Evolutionary conservation across 2,113 vertebrate genomes (phyloP), one percentile per base, ranked within the genome.

Genomic region (Vimba vimba): DNA sequence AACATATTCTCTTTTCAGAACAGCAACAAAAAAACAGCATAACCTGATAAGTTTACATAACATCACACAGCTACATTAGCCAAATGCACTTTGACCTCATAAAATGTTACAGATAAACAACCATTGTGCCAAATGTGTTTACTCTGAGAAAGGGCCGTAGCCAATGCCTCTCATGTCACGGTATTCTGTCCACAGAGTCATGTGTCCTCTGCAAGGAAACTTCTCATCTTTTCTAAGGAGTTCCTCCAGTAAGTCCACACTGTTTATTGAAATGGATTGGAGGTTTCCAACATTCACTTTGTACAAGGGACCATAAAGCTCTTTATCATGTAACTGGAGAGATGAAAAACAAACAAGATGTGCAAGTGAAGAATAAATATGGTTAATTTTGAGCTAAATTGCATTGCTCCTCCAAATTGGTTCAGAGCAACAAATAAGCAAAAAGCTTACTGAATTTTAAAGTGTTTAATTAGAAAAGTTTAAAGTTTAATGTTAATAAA

Each of bases 71-170:
- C 12, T 57, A 66, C 15, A 23, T 45, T 13, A n/a, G 1, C 23
- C 60, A 33, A 27, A 73, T 73, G 81, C 45, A 69, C 47, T 71
- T 71, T 71, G 50, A 1, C 27, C 33, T 25, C 6, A 0, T 71
- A 17, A 57, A 30, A 71, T 43, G 9, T 11, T 73, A 73, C 4
- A 6, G 69, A 43, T 60, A 62, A 11, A n/a, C 0, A 60, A 15
- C 12, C 11, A 59, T 9, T 60, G 21, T 60, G 11, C 6, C 55
- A 57, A 60, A 66, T 10, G 50, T n/a, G 17, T 96, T 97, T 94
- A 99, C 98, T 92, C 95, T 0, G 96, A 97, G 75, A 99, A 96
- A 71, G 96, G 96, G n/a, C 98, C 98, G 0, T 98, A 98, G 45
- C 95, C 90, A 17, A 96, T 64, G 73, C 89, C 95, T 4, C 91